Evolutionary conservation across 2,113 vertebrate species (phyloP), one percentile per base, ranked within the genome.

Genomic region (Misgurnus mizolepis): DNA sequence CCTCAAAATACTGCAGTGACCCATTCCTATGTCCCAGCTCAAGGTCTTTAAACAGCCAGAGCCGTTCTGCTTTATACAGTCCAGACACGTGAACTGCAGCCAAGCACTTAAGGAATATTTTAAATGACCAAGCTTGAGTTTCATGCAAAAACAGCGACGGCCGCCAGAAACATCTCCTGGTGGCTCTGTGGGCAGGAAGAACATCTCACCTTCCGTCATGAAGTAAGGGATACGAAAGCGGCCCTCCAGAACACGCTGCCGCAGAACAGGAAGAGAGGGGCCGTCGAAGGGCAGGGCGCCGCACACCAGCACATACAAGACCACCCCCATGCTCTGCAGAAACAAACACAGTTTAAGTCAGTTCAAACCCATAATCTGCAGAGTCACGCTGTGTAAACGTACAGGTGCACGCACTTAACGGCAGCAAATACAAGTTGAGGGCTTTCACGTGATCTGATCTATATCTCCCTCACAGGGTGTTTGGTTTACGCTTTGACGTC

Each of bases 161-260:
- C 70, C 71, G 72, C 55, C 75, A 75, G 64, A 77, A 78, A 50
- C n/a, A n/a, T 47, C 43, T 62, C 43, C 10, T 6, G 60, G 58
- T 39, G 6, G 40, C 53, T 50, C 14, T 1, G 43, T 49, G 50
- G 43, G 22, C 40, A 22, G 12, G 4, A 8, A 60, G 67, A 49
- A 17, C 1, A 7, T 77, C 78, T 92, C 92, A 99, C 98, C 98
- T 98, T 99, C 98, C 61, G 98, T 98, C 98, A 99, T 99, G 89
- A 99, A 99, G 89, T 99, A 99, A 0, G 98, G 98, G 89, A 99
- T 99, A 62, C 98, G 95, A 92, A 99, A 99, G 86, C 98, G 95
- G 84, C 98, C 98, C 88, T 98, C 97, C 78, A 99, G 91, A 75
- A 99, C 98, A 7, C 98, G 91, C 87, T 99, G 97, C 86, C 97